phyloP scores from a whole-genome alignment of 2,888 invertebrate genomes.

The Dryobota labecula region DNA sequence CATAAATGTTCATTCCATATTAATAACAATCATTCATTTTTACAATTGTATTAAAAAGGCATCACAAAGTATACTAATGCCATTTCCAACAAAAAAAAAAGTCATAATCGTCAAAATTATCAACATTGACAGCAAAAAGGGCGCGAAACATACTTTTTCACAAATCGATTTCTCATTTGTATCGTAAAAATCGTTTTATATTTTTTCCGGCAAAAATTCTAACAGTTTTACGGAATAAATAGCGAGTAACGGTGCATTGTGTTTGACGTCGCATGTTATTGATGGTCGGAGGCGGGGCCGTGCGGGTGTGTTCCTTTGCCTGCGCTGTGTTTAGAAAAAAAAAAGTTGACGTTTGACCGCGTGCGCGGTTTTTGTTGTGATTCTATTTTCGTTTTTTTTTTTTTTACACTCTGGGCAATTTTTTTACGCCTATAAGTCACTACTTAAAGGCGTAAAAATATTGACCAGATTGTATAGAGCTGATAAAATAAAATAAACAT shows the following conservation, averaged over 20 bases:
- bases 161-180: conserved; percentile 65
- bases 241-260: conserved; percentile 73
- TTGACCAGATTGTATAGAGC: too few relatives aligned
- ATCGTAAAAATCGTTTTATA: conserved; percentile 58
- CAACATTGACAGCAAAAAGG: conserved; percentile 56
- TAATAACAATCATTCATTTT: conserved; percentile 48
- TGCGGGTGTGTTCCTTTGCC: conserved; percentile 74
- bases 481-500: neutral
- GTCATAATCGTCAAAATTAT: conserved; percentile 61
- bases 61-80: conserved; percentile 9
- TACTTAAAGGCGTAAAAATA: too few relatives aligned
- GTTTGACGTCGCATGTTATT: conserved; percentile 77
- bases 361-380: conserved; percentile 59
- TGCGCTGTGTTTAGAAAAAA: conserved; percentile 65
- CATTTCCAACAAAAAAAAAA: conserved; percentile 51
- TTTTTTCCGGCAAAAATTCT: conserved; percentile 62
- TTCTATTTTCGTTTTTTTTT: conserved; percentile 45
- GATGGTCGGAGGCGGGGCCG: conserved; percentile 80
- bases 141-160: conserved; percentile 53
- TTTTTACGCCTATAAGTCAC: too few relatives aligned
- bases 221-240: conserved; percentile 69
- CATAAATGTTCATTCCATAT: conserved; percentile 37
- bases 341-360: conserved; percentile 67
- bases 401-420: neutral
- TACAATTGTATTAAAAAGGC: conserved; percentile 30